Evolutionary conservation across 2,113 vertebrate species (phyloP).

Genomic region (Columbina picui): DNA sequence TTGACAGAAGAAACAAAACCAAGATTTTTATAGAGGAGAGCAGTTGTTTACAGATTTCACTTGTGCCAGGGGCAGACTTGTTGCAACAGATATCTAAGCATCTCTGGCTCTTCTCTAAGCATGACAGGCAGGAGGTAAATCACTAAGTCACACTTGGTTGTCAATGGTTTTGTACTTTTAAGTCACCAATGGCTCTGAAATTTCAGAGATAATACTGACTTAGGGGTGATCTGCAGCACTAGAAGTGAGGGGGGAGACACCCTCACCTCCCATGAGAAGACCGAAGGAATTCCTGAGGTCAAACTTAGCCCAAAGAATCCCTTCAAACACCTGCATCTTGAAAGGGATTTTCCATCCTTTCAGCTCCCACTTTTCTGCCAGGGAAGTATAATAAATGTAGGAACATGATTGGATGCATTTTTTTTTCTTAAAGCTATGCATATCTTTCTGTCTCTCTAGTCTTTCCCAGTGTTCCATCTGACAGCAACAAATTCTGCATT

Average conservation of each 20-base stretch:
- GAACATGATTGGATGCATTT: background rate
- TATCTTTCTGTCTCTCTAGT: background rate
- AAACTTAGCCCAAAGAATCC: constrained; percentile 35
- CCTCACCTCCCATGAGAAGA: background rate
- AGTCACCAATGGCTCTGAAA: constrained; percentile 23
- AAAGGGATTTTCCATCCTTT: constrained; percentile 66
- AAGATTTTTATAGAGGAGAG: background rate
- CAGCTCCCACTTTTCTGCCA: constrained; percentile 47
- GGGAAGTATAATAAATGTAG: constrained; percentile 40
- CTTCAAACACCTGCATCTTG: constrained; percentile 40
- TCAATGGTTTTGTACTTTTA: constrained; percentile 44
- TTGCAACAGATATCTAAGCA: background rate
- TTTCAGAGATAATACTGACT: constrained; percentile 36
- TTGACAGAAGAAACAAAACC: background rate
- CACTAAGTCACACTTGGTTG: constrained; percentile 23
- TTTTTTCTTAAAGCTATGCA: background rate
- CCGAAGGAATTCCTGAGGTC: constrained; percentile 29
- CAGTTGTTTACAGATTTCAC: background rate
- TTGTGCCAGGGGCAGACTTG: background rate
- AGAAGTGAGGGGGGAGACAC: background rate
- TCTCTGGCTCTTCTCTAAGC: background rate
- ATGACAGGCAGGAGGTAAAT: constrained; percentile 33
- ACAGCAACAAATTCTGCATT: background rate
- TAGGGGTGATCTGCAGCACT: background rate
- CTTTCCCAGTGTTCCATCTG: background rate